These are phyloP conservation scores for Caenorhabditis drosophilae DNA, from an alignment of 2,888 invertebrate genomes.

Conservation along the genomic window DNA sequence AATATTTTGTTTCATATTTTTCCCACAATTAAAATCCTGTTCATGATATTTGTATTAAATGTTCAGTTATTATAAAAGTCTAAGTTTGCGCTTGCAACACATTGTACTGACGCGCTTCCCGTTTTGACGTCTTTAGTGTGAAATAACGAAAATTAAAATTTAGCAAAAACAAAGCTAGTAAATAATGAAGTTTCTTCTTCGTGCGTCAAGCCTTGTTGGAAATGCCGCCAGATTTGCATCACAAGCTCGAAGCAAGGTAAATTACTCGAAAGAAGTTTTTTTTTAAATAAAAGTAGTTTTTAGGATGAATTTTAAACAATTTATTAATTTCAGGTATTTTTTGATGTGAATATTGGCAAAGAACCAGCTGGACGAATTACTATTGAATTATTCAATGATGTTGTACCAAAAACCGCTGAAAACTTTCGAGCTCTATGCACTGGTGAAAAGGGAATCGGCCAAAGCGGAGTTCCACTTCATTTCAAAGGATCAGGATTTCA, in stretches of 20 bases:
- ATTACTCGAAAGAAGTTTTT: conserved; percentile 1
- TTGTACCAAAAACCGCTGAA: conserved; percentile 89
- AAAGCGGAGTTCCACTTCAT: conserved; percentile 51
- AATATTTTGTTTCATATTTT: too few relatives aligned
- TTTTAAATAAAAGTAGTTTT: background rate
- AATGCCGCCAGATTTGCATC: conserved; percentile 26
- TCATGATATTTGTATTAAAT: too few relatives aligned
- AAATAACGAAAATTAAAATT: too few relatives aligned
- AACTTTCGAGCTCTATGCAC: conserved; percentile 69
- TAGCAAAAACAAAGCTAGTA: too few relatives aligned
- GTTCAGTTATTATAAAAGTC: too few relatives aligned
- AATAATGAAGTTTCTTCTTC: conserved; percentile 32
- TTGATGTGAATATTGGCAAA: conserved; percentile 62
- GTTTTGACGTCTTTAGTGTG: too few relatives aligned
- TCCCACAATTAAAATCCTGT: too few relatives aligned
- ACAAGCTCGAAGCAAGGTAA: conserved; percentile 18
- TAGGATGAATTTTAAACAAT: background rate
- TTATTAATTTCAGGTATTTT: conserved; percentile 50
- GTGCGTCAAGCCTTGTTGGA: conserved; percentile 22
- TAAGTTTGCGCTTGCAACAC: too few relatives aligned
- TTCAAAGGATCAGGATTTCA: conserved; percentile 61
- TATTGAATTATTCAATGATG: conserved; percentile 80
- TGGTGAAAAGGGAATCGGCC: conserved; percentile 83
- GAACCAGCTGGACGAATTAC: conserved; percentile 61
- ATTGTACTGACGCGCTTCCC: too few relatives aligned